phyloP scores from a whole-genome alignment of 92 coral and sea anemone genomes.

The Isaurus tuberculatus region DNA sequence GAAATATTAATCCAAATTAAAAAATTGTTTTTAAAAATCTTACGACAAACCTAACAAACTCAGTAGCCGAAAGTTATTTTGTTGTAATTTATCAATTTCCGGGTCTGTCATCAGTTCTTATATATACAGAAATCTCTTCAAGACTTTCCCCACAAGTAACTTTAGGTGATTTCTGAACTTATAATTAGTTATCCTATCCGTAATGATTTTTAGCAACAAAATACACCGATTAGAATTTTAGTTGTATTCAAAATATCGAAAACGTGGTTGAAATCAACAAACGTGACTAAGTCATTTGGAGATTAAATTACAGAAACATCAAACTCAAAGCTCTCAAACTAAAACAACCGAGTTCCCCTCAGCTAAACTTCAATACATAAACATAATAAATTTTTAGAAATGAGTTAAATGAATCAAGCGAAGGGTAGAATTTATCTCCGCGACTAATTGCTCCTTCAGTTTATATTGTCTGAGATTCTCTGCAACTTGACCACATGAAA shows the following conservation, averaged over 20 bases:
- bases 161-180: not conserved
- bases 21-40: too few relatives aligned
- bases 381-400: not conserved
- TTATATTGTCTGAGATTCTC: too few relatives aligned
- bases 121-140: not conserved
- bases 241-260: not conserved
- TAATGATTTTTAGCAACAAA: not conserved
- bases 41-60: not conserved
- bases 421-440: not conserved
- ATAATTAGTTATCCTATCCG: not conserved
- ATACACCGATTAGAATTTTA: not conserved
- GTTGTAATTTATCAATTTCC: not conserved
- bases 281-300: not conserved
- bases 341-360: not conserved
- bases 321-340: not conserved
- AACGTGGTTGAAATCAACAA: too few relatives aligned
- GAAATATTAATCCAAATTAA: too few relatives aligned
- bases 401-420: not conserved
- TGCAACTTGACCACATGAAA: too few relatives aligned
- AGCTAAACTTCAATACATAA: not conserved
- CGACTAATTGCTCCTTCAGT: too few relatives aligned
- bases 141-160: not conserved
- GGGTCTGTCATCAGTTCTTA: slow-evolving; percentile 15
- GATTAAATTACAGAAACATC: not conserved
- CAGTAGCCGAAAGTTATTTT: not conserved